Evolutionary conservation across 1,140 invertebrate species (phyloP).

Genomic region (Caenorhabditis latens): DNA sequence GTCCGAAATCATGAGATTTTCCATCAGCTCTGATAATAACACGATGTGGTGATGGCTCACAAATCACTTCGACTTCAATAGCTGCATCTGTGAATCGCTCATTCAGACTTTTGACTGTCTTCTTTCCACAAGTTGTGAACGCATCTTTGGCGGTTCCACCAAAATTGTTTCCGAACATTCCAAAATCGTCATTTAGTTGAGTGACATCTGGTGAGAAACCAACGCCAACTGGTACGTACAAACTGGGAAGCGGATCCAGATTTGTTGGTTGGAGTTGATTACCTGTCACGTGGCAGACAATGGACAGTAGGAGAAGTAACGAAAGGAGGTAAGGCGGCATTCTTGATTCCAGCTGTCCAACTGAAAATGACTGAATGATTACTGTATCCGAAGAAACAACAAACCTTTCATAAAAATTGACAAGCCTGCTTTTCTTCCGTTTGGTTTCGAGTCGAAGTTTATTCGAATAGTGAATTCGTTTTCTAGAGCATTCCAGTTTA

Average conservation of each 20-base stretch:
- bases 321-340: conserved; percentile 12
- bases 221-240: neutral
- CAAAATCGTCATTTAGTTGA: neutral
- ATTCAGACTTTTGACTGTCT: neutral
- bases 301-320: neutral
- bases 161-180: neutral
- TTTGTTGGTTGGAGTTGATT: neutral
- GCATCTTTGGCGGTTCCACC: neutral
- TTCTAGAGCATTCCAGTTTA: too few species aligned
- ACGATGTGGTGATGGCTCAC: conserved; percentile 26
- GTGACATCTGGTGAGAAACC: neutral
- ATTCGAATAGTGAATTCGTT: too few species aligned
- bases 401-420: too few species aligned
- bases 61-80: neutral
- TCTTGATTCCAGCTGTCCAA: conserved; percentile 51
- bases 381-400: neutral
- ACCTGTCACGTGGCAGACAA: neutral
- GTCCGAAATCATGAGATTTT: neutral
- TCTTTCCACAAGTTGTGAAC: neutral
- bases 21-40: conserved; percentile 1
- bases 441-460: too few species aligned
- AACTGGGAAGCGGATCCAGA: neutral
- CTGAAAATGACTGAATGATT: neutral
- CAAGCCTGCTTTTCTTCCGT: too few species aligned
- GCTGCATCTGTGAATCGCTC: neutral